A percentile compares a stretch with the other conserved stretches of the same genome.
phyloP scores from a whole-genome alignment of 2,113 vertebrate genomes.

The Otocyon megalotis region DNA sequence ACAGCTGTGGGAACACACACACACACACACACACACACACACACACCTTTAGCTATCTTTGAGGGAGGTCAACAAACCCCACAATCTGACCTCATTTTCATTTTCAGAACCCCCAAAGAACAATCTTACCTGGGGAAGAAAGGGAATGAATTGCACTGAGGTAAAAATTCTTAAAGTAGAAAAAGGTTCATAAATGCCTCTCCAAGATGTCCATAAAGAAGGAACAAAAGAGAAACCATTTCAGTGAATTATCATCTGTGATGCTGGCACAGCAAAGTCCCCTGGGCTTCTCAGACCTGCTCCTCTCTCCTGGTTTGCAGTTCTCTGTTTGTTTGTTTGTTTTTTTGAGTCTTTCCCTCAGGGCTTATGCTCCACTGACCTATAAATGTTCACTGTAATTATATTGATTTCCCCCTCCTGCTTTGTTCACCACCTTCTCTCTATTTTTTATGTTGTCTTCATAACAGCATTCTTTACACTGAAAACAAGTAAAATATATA shows the following conservation, averaged over 20 bases:
- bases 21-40: background rate
- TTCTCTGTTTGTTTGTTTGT: background rate
- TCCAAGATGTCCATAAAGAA: background rate
- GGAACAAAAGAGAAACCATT: background rate
- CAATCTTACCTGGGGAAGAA: background rate
- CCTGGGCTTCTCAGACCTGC: too few species aligned
- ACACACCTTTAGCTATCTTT: background rate
- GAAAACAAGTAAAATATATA: background rate
- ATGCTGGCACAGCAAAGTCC: background rate
- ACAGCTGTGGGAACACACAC: background rate
- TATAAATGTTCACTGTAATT: background rate
- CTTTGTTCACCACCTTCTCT: background rate
- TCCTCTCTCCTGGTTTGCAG: background rate
- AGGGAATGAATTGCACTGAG: background rate
- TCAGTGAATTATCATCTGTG: background rate
- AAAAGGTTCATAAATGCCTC: background rate
- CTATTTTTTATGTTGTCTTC: background rate
- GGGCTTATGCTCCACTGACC: slow-evolving; percentile 51
- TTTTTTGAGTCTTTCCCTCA: background rate
- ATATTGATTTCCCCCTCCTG: background rate
- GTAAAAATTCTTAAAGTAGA: background rate
- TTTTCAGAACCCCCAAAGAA: background rate
- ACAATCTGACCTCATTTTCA: background rate
- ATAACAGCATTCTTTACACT: background rate
- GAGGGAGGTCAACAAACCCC: background rate